A percentile compares a stretch with the other conserved stretches of the same genome.
Conservation (phyloP, 2,113 vertebrate genomes). For the Globicephala melas region DNA sequence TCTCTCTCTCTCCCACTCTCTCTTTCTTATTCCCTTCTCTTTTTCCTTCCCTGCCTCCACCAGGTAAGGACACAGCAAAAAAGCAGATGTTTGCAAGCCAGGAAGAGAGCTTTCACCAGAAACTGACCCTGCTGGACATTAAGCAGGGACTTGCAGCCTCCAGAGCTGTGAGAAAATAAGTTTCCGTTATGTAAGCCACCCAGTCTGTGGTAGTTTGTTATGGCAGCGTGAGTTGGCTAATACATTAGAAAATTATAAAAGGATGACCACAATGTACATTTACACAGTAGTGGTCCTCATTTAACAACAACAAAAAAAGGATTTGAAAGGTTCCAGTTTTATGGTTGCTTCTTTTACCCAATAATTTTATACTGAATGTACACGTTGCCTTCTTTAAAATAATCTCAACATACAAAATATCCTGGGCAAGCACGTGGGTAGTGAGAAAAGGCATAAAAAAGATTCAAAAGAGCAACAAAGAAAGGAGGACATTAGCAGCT, state of each 20-base stretch:
- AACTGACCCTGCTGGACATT: background rate
- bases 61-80: background rate
- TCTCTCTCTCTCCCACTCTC: background rate
- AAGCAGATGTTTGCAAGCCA: background rate
- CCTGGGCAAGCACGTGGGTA: background rate
- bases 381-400: conserved; percentile 6
- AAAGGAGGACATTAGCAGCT: background rate
- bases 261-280: background rate
- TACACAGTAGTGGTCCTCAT: background rate
- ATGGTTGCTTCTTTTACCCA: background rate
- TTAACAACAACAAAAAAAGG: background rate
- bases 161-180: background rate
- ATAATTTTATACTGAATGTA: background rate
- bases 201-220: background rate
- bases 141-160: background rate
- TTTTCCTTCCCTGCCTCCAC: too few species aligned
- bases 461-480: background rate
- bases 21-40: background rate
- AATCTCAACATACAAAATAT: background rate
- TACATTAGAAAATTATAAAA: background rate
- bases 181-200: background rate
- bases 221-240: background rate
- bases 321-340: background rate
- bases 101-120: background rate
- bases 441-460: background rate